A percentile compares a stretch with the other conserved stretches of the same genome.
phyloP scores from a whole-genome alignment of 2,797 vertebrate genomes.

The Bothrops alternatus region DNA sequence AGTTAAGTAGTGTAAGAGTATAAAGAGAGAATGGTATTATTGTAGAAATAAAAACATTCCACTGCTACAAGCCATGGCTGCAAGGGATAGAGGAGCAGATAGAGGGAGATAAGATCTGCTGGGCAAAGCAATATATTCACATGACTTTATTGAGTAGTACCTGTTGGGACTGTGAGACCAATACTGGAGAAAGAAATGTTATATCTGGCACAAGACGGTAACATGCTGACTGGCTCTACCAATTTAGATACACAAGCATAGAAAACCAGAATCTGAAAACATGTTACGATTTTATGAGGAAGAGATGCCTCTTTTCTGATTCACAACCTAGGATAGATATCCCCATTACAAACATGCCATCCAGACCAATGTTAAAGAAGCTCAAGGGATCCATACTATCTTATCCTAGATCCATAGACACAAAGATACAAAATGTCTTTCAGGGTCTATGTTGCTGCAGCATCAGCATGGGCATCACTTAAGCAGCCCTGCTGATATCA shows the following conservation, averaged over 20 bases:
- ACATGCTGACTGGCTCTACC: neutral
- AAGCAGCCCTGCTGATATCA: neutral
- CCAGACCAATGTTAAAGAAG: neutral
- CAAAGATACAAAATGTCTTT: neutral
- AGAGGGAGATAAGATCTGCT: neutral
- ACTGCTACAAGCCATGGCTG: neutral
- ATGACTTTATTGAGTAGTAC: neutral
- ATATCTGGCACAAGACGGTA: neutral
- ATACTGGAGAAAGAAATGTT: neutral
- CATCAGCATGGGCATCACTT: neutral
- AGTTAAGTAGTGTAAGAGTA: neutral
- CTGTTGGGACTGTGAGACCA: neutral
- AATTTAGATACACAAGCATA: neutral
- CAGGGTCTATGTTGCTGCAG: neutral
- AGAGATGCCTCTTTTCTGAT: neutral
- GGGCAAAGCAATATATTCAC: neutral
- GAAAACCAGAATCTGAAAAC: neutral
- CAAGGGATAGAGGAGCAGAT: neutral
- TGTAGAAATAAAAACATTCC: neutral
- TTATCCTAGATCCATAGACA: neutral
- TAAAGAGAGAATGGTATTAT: neutral
- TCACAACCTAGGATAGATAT: neutral
- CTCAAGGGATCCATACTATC: neutral
- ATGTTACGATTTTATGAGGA: neutral
- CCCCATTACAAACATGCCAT: neutral